Base-by-base conservation (phyloP, 2,888 invertebrate genomes). In the Athetis lepigone region DNA sequence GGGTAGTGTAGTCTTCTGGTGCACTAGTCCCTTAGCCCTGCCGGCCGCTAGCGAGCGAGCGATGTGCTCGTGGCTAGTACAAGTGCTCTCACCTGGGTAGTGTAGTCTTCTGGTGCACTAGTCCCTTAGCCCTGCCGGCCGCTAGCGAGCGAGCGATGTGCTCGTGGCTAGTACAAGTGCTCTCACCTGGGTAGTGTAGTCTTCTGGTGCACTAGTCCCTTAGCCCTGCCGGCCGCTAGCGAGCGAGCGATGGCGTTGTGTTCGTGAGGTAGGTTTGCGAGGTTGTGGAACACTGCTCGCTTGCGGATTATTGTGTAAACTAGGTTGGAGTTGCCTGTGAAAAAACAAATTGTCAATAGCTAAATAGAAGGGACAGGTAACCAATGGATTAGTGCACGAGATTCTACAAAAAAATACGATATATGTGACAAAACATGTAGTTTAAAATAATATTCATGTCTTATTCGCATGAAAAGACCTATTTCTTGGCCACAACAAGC, bases 291-390 rank as follows among this genome's bases (percentile, higher is more conserved):
- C 62, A 99, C 99, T 89, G 98, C 98, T n/a, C 99, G 96, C 91
- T 99, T 99, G 54, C 99, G 96, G 84, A 99, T 99, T 75, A 99
- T 99, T 0, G 99, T 99, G 94, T 99, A 99, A 27, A 99, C 98
- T 81, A 99, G 96, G 95, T 99, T 99, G 1, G 99, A 98, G 92
- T 99, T 99, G n/a, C 98, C 98, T 97, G 84, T 0, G 9, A 11
- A 36, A 46, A 0, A 23, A 36, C 8, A 18, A 18, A 37, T 1
- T 7, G 3, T 29, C 2, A 29, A n/a, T n/a, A n/a, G n/a, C n/a
- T n/a, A n/a, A n/a, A n/a, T n/a, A n/a, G n/a, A n/a, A n/a, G n/a
- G n/a, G n/a, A n/a, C n/a, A n/a, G n/a, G n/a, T n/a, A n/a, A n/a
- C n/a, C n/a, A n/a, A n/a, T n/a, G n/a, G n/a, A n/a, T n/a, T n/a